Percentiles rank a stretch among this genome's conserved stretches.
Conservation (phyloP, 2,888 invertebrate genomes). For the Nephrotoma guestfalica region DNA sequence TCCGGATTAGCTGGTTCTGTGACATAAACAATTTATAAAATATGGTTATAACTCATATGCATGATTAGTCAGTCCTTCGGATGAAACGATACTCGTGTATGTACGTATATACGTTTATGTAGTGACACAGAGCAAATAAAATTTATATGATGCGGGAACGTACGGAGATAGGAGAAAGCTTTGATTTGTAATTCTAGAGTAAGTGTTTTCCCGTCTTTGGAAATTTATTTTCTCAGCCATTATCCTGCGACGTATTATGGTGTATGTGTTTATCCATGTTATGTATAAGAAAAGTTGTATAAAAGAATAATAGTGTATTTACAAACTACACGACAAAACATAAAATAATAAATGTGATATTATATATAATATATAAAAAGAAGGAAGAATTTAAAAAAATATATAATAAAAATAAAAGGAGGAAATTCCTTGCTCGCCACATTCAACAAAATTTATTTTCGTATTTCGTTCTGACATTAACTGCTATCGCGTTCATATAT, state of each 20-base stretch:
- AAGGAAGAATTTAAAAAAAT: not conserved
- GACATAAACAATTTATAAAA: not conserved
- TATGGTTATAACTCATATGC: not conserved
- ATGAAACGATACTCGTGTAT: not conserved
- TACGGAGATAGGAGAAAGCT: not conserved
- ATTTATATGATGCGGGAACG: not conserved
- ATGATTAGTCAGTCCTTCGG: not conserved
- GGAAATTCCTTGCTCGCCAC: not conserved
- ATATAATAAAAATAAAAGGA: not conserved
- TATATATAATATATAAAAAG: not conserved
- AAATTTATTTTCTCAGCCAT: not conserved
- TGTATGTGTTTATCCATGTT: not conserved
- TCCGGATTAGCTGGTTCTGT: not conserved
- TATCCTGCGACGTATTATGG: not conserved
- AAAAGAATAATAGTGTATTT: not conserved
- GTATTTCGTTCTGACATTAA: constrained; percentile 28
- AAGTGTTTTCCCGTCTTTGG: not conserved
- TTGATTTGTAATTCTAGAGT: not conserved
- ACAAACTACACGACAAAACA: not conserved
- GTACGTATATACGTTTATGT: not conserved
- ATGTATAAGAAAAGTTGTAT: not conserved
- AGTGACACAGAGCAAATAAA: not conserved
- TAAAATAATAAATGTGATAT: not conserved
- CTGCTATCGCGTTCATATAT: constrained; percentile 28
- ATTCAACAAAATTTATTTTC: not conserved